Evolutionary conservation across 2,797 vertebrate genomes (phyloP).

Genomic region (Myotis vivesi): DNA sequence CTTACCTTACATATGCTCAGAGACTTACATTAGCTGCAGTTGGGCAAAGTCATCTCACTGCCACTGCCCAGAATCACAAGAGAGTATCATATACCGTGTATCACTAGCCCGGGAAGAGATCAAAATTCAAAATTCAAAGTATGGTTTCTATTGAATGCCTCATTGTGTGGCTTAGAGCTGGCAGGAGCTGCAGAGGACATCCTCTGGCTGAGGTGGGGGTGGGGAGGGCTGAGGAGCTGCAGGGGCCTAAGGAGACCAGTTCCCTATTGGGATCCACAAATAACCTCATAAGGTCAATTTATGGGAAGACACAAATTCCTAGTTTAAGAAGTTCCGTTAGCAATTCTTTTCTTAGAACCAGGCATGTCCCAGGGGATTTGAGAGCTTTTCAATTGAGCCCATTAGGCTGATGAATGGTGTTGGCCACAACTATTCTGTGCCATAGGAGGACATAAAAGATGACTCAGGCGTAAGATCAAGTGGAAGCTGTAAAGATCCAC

Average conservation of each 20-base stretch:
- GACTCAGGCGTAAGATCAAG: background rate
- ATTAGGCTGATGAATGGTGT: conserved; percentile 29
- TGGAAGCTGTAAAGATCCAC: background rate
- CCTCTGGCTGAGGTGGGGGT: background rate
- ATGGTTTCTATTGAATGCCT: background rate
- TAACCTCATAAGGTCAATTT: conserved; percentile 14
- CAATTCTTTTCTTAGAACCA: conserved; percentile 25
- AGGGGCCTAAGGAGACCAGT: background rate
- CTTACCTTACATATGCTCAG: background rate
- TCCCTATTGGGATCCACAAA: background rate
- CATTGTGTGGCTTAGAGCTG: background rate
- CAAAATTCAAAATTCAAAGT: background rate
- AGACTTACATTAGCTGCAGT: background rate
- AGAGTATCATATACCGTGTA: accelerated
- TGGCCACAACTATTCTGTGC: background rate
- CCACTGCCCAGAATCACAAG: background rate
- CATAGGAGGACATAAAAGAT: background rate
- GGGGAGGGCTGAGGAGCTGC: accelerated
- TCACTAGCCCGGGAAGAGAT: background rate
- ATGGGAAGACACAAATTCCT: conserved; percentile 43
- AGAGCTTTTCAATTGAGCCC: background rate
- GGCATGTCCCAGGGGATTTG: background rate
- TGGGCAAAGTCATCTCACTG: background rate
- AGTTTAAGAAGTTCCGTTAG: conserved; percentile 4
- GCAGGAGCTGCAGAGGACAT: accelerated